Evolutionary conservation across 2,797 vertebrate species (phyloP).

Genomic region (Chromobotia macracanthus): DNA sequence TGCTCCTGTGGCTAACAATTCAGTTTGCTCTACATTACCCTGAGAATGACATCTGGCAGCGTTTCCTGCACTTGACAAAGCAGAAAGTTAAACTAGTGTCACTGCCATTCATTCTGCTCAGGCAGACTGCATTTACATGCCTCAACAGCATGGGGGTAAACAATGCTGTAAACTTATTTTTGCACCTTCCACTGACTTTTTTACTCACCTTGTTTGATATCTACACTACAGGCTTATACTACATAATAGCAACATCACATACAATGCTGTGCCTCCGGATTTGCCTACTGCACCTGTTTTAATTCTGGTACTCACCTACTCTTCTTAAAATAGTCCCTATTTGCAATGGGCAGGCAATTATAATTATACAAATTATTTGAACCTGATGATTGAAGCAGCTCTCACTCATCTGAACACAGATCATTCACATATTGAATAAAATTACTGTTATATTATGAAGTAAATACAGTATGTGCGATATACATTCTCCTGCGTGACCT

Average conservation of each 20-base stretch:
- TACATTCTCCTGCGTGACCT: neutral
- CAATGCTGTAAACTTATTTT: neutral
- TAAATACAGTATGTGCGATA: neutral
- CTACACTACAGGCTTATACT: neutral
- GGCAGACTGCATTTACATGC: neutral
- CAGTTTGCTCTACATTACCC: neutral
- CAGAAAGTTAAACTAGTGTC: neutral
- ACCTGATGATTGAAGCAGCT: neutral
- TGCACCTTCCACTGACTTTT: neutral
- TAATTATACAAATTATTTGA: neutral
- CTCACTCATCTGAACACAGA: neutral
- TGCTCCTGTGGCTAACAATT: neutral
- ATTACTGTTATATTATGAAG: neutral
- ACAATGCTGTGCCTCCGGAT: neutral
- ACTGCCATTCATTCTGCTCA: neutral
- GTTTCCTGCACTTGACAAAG: neutral
- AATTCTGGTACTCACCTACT: neutral
- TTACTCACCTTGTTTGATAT: neutral
- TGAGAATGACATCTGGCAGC: neutral
- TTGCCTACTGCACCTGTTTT: neutral
- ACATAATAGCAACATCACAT: neutral
- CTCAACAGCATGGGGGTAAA: neutral
- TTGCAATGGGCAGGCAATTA: neutral
- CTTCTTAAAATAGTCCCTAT: neutral
- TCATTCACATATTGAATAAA: neutral